phyloP scores from a whole-genome alignment of 2,113 vertebrate genomes.

The Malurus elegans region DNA sequence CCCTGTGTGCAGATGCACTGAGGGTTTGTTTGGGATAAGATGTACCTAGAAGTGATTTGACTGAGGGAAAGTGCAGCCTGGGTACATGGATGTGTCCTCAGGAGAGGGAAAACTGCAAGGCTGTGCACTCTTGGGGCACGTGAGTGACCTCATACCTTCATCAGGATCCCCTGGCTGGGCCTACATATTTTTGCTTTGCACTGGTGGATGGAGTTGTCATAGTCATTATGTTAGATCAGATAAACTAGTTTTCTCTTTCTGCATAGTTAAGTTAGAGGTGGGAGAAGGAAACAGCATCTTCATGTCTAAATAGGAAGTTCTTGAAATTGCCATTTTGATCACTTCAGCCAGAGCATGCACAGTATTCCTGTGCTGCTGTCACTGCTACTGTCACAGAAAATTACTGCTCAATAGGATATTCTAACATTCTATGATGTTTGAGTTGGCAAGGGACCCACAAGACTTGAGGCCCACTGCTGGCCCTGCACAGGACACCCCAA shows the following conservation, averaged over 20 bases:
- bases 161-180: not conserved
- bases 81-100: rapidly evolving
- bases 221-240: not conserved
- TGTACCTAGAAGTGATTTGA: not conserved
- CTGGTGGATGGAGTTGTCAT: too few relatives aligned
- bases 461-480: not conserved
- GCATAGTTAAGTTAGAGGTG: not conserved
- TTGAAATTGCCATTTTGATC: not conserved
- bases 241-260: not conserved
- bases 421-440: not conserved
- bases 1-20: not conserved
- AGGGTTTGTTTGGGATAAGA: not conserved
- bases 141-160: too few relatives aligned
- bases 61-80: not conserved
- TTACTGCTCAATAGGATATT: not conserved
- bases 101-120: not conserved
- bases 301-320: not conserved
- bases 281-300: not conserved
- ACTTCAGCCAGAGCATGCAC: not conserved
- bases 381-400: not conserved
- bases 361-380: not conserved
- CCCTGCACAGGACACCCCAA: not conserved
- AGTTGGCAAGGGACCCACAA: not conserved
- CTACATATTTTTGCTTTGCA: not conserved
- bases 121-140: rapidly evolving